Conservation (phyloP, 2,888 invertebrate genomes). For the Drosophila robusta region DNA sequence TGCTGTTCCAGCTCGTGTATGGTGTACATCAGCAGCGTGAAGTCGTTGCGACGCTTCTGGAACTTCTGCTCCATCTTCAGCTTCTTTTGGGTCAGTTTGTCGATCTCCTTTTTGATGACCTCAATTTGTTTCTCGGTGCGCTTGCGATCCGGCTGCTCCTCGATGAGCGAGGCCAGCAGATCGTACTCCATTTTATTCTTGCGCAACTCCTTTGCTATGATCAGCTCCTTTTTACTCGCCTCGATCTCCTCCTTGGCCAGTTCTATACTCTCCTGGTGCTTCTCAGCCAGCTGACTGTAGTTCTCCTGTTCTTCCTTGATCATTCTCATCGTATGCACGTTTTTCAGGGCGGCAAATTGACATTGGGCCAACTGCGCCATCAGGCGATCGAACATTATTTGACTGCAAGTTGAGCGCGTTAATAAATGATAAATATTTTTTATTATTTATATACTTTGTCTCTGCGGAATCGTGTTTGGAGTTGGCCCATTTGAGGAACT, state of each 20-base stretch:
- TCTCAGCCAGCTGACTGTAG: conserved; percentile 91
- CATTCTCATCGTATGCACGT: conserved; percentile 91
- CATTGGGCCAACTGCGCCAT: conserved; percentile 93
- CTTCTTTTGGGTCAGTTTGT: conserved; percentile 89
- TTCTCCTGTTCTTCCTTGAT: conserved; percentile 93
- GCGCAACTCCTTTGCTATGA: conserved; percentile 93
- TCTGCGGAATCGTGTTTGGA: conserved; percentile 88
- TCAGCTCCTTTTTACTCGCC: conserved; percentile 91
- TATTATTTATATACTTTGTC: conserved; percentile 86
- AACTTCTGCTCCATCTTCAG: conserved; percentile 91
- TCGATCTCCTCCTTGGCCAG: conserved; percentile 93
- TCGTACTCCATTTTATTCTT: conserved; percentile 97
- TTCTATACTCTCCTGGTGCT: conserved; percentile 92
- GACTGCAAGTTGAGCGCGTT: conserved; percentile 84
- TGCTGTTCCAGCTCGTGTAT: conserved; percentile 93
- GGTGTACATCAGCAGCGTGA: conserved; percentile 94
- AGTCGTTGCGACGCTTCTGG: conserved; percentile 94
- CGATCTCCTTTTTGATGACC: conserved; percentile 90
- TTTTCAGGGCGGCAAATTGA: conserved; percentile 94
- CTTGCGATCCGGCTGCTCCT: conserved; percentile 94
- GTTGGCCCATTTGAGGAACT: conserved; percentile 92
- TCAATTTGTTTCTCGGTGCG: conserved; percentile 90
- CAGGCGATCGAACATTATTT: conserved; percentile 91
- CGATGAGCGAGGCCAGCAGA: conserved; percentile 95
- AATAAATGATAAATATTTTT: not conserved